Conservation (phyloP, 2,797 vertebrate genomes). For the Eurystomus glaucurus region DNA sequence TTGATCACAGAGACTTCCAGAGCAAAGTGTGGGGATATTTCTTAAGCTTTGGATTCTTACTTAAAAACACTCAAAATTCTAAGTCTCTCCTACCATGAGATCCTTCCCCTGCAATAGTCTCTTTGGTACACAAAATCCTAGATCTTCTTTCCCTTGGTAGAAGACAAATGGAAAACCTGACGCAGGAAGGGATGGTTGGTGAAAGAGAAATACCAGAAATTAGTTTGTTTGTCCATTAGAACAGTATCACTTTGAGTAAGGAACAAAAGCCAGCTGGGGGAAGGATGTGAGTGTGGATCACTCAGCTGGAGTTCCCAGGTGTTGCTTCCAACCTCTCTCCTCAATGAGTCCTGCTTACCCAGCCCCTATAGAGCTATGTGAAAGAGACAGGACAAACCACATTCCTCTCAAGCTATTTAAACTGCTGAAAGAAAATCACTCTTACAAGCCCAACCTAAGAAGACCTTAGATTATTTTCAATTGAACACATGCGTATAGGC, state of each 20-base stretch:
- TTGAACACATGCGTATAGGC: neutral
- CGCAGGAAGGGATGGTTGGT: neutral
- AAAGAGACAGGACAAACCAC: conserved; percentile 38
- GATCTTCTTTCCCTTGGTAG: neutral
- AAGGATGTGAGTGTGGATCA: neutral
- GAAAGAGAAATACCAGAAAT: neutral
- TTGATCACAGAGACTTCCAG: neutral
- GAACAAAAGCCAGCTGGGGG: neutral
- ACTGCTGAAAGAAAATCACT: neutral
- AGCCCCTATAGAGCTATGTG: neutral
- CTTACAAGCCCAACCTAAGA: conserved; percentile 7
- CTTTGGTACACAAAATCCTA: neutral
- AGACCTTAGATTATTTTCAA: neutral
- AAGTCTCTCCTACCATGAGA: neutral
- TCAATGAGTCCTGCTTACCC: neutral
- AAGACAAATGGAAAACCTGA: neutral
- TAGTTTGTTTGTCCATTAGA: neutral
- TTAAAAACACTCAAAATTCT: neutral
- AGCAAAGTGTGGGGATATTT: neutral
- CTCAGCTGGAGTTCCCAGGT: neutral
- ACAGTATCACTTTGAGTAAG: neutral
- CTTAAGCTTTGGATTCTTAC: neutral
- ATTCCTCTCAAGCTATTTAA: conserved; percentile 55
- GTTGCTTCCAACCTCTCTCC: neutral
- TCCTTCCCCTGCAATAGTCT: neutral